A percentile compares a stretch with the other conserved stretches of the same genome.
These are phyloP conservation scores for Fringilla coelebs DNA, from an alignment of 2,797 vertebrate genomes.

Conservation along the genomic window DNA sequence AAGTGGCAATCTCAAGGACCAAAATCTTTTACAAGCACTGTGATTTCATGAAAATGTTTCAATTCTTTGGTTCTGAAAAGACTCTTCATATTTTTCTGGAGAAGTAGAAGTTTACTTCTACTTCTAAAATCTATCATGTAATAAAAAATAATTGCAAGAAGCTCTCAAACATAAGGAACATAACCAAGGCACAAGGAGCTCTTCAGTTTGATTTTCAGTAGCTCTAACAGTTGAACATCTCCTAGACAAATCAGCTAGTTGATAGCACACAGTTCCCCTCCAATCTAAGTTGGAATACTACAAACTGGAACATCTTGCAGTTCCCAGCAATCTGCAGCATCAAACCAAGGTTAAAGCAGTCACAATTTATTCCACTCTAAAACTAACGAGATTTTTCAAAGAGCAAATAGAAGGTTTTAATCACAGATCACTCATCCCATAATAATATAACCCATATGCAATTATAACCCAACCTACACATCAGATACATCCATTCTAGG, in stretches of 20 bases:
- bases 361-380: not conserved
- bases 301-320: not conserved
- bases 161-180: not conserved
- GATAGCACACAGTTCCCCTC: not conserved
- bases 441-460: not conserved
- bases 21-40: not conserved
- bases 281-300: too few relatives aligned
- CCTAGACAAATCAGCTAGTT: not conserved
- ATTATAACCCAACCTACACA: not conserved
- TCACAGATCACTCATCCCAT: too few relatives aligned
- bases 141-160: not conserved
- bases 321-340: not conserved
- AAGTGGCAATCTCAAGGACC: not conserved
- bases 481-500: accelerated
- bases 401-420: not conserved
- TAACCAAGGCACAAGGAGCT: not conserved
- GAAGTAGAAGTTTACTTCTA: not conserved
- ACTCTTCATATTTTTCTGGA: not conserved
- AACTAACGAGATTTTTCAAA: not conserved
- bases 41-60: not conserved
- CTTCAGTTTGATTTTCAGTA: not conserved
- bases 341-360: not conserved
- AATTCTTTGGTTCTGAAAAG: not conserved
- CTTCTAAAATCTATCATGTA: not conserved
- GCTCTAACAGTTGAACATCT: not conserved